A percentile compares a stretch with the other conserved stretches of the same genome.
Conservation (phyloP, 1,140 invertebrate species). For the Caerostris darwini region DNA sequence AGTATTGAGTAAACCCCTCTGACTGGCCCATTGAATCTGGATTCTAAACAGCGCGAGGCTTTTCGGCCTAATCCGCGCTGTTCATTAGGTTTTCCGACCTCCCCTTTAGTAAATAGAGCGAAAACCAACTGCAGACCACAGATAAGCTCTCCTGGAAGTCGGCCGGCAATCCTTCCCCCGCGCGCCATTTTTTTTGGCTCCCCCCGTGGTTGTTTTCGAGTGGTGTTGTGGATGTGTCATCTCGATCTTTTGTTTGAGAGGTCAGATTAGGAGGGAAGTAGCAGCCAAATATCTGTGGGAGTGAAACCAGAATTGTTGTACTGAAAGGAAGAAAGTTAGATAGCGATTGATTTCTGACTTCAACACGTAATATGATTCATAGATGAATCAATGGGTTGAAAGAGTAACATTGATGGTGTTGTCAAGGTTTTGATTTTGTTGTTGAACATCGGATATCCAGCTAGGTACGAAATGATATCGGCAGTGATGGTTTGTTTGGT, state of each 20-base stretch:
- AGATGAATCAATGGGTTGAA: too few relatives aligned
- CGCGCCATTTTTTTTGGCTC: conserved; percentile 18
- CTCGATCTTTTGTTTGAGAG: conserved; percentile 42
- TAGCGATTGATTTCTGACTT: too few relatives aligned
- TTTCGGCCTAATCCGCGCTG: conserved; percentile 68
- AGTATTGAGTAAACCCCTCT: conserved; percentile 58
- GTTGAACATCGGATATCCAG: too few relatives aligned
- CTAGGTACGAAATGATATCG: too few relatives aligned
- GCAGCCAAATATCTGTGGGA: not conserved
- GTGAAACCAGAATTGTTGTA: too few relatives aligned
- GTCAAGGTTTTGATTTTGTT: too few relatives aligned
- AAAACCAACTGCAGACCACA: conserved; percentile 76
- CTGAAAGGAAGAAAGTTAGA: too few relatives aligned
- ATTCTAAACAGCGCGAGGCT: conserved; percentile 43
- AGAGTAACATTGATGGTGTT: too few relatives aligned
- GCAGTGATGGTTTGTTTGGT: too few relatives aligned
- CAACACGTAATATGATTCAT: too few relatives aligned
- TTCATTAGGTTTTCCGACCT: conserved; percentile 76
- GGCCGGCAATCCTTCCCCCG: conserved; percentile 38
- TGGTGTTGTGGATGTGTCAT: conserved; percentile 37
- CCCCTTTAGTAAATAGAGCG: conserved; percentile 77
- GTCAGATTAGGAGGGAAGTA: not conserved
- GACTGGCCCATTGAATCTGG: conserved; percentile 68
- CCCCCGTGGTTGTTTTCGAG: conserved; percentile 22
- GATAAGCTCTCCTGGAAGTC: conserved; percentile 61